These are phyloP conservation scores for Timandra comae DNA, from an alignment of 2,888 invertebrate species.

Conservation along the genomic window DNA sequence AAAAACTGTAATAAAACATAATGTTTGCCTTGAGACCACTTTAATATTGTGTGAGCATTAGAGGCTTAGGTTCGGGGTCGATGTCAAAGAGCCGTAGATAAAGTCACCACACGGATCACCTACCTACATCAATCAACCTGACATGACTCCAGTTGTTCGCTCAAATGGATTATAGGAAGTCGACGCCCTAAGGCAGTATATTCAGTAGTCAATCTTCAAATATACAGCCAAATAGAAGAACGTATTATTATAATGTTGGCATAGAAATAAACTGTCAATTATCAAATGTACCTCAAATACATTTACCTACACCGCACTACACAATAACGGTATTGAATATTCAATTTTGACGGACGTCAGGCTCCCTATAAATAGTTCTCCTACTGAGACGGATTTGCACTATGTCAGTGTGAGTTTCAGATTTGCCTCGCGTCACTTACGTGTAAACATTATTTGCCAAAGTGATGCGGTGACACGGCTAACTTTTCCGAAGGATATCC, in stretches of 20 bases:
- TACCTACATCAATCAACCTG: constrained; percentile 70
- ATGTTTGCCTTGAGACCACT: constrained; percentile 10
- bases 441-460: constrained; percentile 66
- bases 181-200: constrained; percentile 35
- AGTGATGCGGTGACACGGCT: constrained; percentile 59
- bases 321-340: too few relatives aligned
- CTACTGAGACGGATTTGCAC: constrained; percentile 17
- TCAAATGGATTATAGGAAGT: constrained; percentile 74
- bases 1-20: background rate
- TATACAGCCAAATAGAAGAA: constrained; percentile 11
- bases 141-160: constrained; percentile 71
- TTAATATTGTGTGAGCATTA: constrained; percentile 42
- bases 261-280: too few relatives aligned
- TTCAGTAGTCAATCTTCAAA: constrained; percentile 18
- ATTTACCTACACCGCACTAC: too few relatives aligned
- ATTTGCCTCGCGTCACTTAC: constrained; percentile 60
- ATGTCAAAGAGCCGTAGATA: constrained; percentile 57
- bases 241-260: too few relatives aligned
- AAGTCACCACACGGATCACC: constrained; percentile 56
- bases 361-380: constrained; percentile 8
- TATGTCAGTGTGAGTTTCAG: constrained; percentile 47
- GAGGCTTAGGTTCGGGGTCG: constrained; percentile 41
- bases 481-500: constrained; percentile 47
- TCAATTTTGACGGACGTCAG: background rate
- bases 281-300: too few relatives aligned